Evolutionary conservation across 2,113 vertebrate species (phyloP).

Genomic region (Promerops cafer): DNA sequence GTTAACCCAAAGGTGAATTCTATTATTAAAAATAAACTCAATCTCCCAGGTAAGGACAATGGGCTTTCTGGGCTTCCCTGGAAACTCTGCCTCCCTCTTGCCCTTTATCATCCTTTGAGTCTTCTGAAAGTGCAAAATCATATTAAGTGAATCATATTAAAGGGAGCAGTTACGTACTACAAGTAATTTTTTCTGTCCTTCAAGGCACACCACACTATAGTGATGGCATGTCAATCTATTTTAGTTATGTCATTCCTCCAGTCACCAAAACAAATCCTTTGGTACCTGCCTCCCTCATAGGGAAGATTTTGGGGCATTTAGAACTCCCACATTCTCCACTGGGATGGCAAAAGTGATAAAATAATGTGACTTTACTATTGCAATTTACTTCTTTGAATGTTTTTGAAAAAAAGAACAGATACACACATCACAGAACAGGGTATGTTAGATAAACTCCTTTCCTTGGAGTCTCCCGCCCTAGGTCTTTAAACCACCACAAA

Average conservation of each 20-base stretch:
- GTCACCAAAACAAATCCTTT: not conserved
- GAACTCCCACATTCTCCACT: not conserved
- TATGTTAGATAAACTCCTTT: not conserved
- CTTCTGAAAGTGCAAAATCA: not conserved
- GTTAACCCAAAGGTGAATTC: not conserved
- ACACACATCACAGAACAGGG: not conserved
- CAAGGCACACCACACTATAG: not conserved
- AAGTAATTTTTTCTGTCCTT: not conserved
- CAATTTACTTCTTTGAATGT: not conserved
- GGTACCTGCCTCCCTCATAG: accelerated
- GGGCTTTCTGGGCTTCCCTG: not conserved
- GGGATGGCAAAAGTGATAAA: not conserved
- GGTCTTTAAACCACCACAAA: not conserved
- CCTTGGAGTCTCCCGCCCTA: not conserved
- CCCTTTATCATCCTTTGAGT: not conserved
- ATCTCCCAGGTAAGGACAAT: not conserved
- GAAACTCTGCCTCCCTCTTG: not conserved
- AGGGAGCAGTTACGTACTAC: not conserved
- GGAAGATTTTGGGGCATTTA: not conserved
- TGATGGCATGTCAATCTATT: not conserved
- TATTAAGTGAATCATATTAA: not conserved
- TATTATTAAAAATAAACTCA: not conserved
- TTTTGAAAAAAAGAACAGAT: not conserved
- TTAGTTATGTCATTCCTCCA: not conserved
- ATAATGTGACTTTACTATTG: not conserved